phyloP scores from a whole-genome alignment of 1,140 invertebrate species.

The Drosophila trapezifrons region DNA sequence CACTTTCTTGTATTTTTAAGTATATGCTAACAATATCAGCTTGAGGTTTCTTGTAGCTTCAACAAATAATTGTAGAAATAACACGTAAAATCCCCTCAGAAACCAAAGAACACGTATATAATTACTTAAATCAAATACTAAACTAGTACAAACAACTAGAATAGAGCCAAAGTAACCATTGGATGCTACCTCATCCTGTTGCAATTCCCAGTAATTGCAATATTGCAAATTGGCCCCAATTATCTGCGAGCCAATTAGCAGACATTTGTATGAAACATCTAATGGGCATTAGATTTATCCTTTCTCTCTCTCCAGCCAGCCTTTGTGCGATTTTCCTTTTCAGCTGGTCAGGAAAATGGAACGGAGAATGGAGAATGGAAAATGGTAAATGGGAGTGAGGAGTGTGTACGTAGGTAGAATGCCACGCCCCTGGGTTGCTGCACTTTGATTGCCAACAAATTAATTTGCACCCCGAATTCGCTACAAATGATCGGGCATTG shows the following conservation, averaged over 20 bases:
- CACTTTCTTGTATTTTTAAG: no score
- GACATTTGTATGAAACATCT: background rate
- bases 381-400: conserved; percentile 6
- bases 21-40: no score
- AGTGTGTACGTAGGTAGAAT: background rate
- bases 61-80: no score
- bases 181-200: background rate
- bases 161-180: background rate
- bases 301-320: background rate
- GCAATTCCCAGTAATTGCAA: conserved; percentile 7
- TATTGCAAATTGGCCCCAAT: conserved; percentile 10
- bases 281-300: conserved; percentile 7
- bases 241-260: conserved; percentile 13
- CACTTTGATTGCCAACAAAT: conserved; percentile 46
- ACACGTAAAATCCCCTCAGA: no score
- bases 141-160: background rate
- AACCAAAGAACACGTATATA: no score
- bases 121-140: background rate
- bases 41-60: no score
- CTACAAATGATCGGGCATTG: conserved; percentile 50
- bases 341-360: background rate
- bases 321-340: conserved; percentile 9
- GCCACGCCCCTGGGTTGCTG: conserved; percentile 24
- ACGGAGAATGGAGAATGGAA: background rate
- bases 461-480: conserved; percentile 64